phyloP scores from a whole-genome alignment of 2,888 invertebrate genomes.

The Thymelicus acteon region DNA sequence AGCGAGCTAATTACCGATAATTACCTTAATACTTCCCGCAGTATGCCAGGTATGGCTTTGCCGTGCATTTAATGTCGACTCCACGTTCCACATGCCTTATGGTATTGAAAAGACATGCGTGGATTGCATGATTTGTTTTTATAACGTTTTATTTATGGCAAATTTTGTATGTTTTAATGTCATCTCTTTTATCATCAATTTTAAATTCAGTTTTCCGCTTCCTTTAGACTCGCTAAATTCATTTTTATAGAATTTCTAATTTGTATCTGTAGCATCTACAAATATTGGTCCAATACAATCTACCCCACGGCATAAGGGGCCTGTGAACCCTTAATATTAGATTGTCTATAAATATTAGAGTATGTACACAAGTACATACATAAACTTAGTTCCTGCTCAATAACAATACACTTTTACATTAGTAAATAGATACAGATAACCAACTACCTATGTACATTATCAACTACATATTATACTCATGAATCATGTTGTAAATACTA shows the following conservation, averaged over 20 bases:
- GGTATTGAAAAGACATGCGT: background rate
- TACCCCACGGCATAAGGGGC: background rate
- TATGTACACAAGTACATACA: background rate
- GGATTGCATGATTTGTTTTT: background rate
- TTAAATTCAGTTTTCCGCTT: too few relatives aligned
- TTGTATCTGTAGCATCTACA: background rate
- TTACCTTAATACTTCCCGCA: background rate
- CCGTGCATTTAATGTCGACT: background rate
- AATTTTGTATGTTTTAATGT: too few relatives aligned
- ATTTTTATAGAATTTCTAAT: background rate
- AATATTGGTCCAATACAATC: background rate
- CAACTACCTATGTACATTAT: too few relatives aligned
- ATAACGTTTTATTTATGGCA: background rate
- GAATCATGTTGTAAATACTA: too few relatives aligned
- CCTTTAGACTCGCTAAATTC: too few relatives aligned
- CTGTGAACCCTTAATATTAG: background rate
- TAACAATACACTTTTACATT: too few relatives aligned
- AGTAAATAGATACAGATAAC: too few relatives aligned
- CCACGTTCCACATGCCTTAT: background rate
- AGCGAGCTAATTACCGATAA: background rate
- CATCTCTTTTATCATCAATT: too few relatives aligned
- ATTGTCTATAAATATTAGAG: background rate
- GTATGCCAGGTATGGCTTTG: background rate
- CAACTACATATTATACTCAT: too few relatives aligned
- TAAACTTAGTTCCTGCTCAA: background rate